Percentiles rank a stretch among this genome's conserved stretches.
phyloP scores from a whole-genome alignment of 2,797 vertebrate species.

The Oreochromis mossambicus region DNA sequence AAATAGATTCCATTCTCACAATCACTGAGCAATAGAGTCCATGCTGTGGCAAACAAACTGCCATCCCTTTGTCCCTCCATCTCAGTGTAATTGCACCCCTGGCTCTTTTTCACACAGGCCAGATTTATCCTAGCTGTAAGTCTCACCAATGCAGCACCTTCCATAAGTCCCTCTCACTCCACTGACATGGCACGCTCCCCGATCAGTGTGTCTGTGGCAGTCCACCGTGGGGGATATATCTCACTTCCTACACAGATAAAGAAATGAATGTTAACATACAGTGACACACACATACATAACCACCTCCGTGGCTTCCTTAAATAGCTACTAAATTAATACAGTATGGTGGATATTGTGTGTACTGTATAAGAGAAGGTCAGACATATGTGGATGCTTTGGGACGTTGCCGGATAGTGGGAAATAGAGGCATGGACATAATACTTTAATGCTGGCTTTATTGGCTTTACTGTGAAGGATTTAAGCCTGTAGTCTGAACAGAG shows the following conservation, averaged over 20 bases:
- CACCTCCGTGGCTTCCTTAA: neutral
- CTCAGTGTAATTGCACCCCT: slow-evolving; percentile 46
- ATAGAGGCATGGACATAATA: neutral
- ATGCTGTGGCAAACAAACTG: slow-evolving; percentile 47
- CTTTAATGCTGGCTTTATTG: neutral
- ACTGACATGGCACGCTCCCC: slow-evolving; percentile 5
- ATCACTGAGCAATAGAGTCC: slow-evolving; percentile 15
- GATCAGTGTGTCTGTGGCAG: slow-evolving; percentile 11
- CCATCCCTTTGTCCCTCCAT: slow-evolving; percentile 29
- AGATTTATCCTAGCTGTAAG: slow-evolving; percentile 25
- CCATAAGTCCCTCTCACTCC: neutral
- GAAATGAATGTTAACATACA: neutral
- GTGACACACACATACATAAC: neutral
- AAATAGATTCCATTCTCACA: slow-evolving; percentile 33
- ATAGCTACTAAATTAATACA: slow-evolving; percentile 10
- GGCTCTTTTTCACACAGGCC: slow-evolving; percentile 25
- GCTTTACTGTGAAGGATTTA: neutral
- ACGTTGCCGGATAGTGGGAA: neutral
- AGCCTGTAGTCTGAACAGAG: neutral
- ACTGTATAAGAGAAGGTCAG: neutral
- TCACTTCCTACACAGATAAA: neutral
- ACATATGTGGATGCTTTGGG: neutral
- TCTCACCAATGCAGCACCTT: slow-evolving; percentile 11
- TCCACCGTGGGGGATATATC: neutral
- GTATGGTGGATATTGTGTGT: neutral